phyloP scores from a whole-genome alignment of 1,140 invertebrate species.

The Melanaphis sacchari region DNA sequence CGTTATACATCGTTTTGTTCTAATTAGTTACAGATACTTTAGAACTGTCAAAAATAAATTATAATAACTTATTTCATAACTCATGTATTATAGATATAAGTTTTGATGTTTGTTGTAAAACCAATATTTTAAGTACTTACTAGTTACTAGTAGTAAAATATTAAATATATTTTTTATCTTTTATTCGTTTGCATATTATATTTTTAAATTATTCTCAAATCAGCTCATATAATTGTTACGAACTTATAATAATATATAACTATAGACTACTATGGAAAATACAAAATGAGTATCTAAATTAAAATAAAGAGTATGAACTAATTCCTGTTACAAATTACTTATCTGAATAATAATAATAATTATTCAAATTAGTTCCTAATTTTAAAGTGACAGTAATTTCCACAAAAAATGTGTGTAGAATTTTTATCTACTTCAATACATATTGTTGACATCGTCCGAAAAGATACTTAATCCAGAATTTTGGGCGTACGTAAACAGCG shows the following conservation, averaged over 20 bases:
- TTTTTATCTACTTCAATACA: neutral
- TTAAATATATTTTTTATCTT: neutral
- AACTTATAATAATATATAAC: too few species aligned
- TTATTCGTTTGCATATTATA: neutral
- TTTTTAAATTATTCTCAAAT: neutral
- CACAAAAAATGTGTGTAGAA: neutral
- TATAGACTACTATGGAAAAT: neutral
- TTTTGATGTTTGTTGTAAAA: neutral
- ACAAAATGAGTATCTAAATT: neutral
- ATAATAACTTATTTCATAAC: slow-evolving; percentile 7
- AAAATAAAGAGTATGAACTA: neutral
- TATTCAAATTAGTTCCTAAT: neutral
- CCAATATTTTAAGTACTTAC: neutral
- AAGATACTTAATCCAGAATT: neutral
- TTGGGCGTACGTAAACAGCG: too few species aligned
- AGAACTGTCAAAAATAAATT: neutral
- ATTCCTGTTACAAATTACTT: too few species aligned
- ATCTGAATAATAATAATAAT: too few species aligned
- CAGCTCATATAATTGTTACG: neutral
- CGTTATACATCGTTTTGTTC: neutral
- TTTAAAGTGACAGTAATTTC: neutral
- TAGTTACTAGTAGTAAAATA: neutral
- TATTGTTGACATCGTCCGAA: neutral
- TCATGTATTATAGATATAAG: neutral
- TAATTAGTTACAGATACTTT: slow-evolving; percentile 16